Evolutionary conservation across 2,797 vertebrate genomes (phyloP), one percentile per base, ranked within the genome.

Genomic region (Pangasius sanitwongsei): DNA sequence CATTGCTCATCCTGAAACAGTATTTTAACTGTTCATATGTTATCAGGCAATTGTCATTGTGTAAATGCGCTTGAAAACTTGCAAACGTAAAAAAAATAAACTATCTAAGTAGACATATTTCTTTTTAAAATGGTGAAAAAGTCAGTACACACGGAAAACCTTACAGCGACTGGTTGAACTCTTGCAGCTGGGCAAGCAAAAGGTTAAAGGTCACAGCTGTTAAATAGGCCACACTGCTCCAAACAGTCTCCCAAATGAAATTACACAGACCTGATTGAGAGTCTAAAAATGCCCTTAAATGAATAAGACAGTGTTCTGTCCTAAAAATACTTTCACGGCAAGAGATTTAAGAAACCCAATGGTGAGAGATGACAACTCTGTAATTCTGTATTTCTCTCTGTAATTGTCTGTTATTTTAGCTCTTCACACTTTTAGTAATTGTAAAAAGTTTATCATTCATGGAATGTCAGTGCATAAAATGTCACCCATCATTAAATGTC

Each of bases 181-280:
- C n/a, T 41, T 83, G 87, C 84, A 88, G 88, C 87, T 86, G 69
- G 57, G 87, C 80, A 28, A 78, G 85, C 70, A 69, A 90, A 90
- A 92, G 88, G 90, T 92, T 88, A 92, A 92, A 93, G 91, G 92
- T 92, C 92, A 90, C 65, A 63, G 81, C 67, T 87, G 69, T 87
- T 57, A 74, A 88, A 82, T 16, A 88, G 72, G 83, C 61, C 8
- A 12, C 2, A 15, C 59, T 86, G 63, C 23, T 78, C 48, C 34
- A 41, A 41, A n/a, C 77, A 16, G 3, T 50, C 23, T 50, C 41
- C 7, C 15, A 61, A 61, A 25, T 16, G 25, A 63, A 28, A 61
- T 44, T 15, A 83, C 81, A 28, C 81, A 55, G 31, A 37, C 16
- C n/a, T 81, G n/a, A 81, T 23, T 37, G 77, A 57, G 55, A 16